phyloP scores from a whole-genome alignment of 2,797 vertebrate genomes.

The Hippocampus kuda region DNA sequence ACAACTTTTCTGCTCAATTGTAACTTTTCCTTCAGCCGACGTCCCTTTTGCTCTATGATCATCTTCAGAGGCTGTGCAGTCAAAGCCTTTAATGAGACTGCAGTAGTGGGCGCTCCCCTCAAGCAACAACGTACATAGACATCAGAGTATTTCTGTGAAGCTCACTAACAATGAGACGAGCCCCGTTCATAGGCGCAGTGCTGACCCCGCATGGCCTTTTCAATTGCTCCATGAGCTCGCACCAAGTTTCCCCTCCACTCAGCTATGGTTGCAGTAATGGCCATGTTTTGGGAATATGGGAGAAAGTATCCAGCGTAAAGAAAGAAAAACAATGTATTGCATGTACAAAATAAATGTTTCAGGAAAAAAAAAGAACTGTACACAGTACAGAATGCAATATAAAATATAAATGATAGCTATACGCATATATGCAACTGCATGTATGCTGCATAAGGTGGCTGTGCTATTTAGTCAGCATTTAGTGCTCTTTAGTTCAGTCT shows the following conservation, averaged over 20 bases:
- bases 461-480: too few relatives aligned
- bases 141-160: slow-evolving; percentile 19
- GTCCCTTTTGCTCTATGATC: slow-evolving; percentile 29
- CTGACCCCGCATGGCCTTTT: slow-evolving; percentile 11
- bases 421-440: too few relatives aligned
- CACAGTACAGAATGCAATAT: too few relatives aligned
- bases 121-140: slow-evolving; percentile 28
- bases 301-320: not conserved
- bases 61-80: slow-evolving; percentile 30
- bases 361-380: too few relatives aligned
- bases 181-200: slow-evolving; percentile 9
- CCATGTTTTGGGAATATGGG: not conserved
- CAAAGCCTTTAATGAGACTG: slow-evolving; percentile 31
- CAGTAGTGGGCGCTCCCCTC: slow-evolving; percentile 14
- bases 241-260: slow-evolving; percentile 18
- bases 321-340: too few relatives aligned
- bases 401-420: too few relatives aligned
- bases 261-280: not conserved
- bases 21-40: slow-evolving; percentile 3
- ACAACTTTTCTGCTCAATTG: slow-evolving; percentile 6
- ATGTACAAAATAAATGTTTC: too few relatives aligned
- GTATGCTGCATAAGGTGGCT: too few relatives aligned
- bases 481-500: too few relatives aligned
- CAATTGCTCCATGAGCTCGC: slow-evolving; percentile 17
- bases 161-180: slow-evolving; percentile 13